Base-by-base conservation (phyloP, 2,888 invertebrate genomes). In the Aporophyla nigra region DNA sequence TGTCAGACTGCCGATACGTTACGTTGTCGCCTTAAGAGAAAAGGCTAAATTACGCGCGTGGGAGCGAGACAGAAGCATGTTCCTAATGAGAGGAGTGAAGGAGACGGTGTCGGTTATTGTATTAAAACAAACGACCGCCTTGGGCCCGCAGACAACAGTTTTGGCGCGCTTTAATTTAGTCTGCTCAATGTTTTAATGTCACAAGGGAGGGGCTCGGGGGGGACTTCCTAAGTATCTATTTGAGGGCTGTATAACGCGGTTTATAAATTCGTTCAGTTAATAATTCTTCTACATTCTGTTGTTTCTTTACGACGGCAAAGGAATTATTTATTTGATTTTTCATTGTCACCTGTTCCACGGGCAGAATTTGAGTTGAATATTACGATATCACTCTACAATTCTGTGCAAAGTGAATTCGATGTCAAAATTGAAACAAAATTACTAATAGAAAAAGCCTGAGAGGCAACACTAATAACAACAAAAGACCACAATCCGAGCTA, bases 51-150 rank as follows among this genome's bases (percentile, higher is more conserved):
- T 93, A 93, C 91, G 84, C 80, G 84, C 63, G 93, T 82, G 90
- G 58, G 91, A 95, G 86, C 46, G 92, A 91, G 94, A 94, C 79
- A 85, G 89, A 74, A 61, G 78, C 84, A 93, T 81, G 73, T 61
- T 62, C 76, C 88, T 92, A 92, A 93, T 92, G 91, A 91, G 87
- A 86, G 85, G 95, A 92, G 93, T 88, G 94, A 96, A 87, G 90
- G 94, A 93, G 96, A 96, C 86, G 88, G 90, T 85, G 74, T 93
- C 89, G 92, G 95, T 95, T 96, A 96, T 96, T 96, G 96, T 96
- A 96, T 96, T 96, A 96, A 96, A 96, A 96, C 95, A 96, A 96
- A 96, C 95, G 96, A 94, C 90, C 94, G 95, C 96, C 96, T 95
- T 95, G 96, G 96, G 96, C 94, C 94, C 93, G 80, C 93, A 94